Evolutionary conservation across 1,140 invertebrate genomes (phyloP).

Genomic region (Lepidotrigona ventralis): DNA sequence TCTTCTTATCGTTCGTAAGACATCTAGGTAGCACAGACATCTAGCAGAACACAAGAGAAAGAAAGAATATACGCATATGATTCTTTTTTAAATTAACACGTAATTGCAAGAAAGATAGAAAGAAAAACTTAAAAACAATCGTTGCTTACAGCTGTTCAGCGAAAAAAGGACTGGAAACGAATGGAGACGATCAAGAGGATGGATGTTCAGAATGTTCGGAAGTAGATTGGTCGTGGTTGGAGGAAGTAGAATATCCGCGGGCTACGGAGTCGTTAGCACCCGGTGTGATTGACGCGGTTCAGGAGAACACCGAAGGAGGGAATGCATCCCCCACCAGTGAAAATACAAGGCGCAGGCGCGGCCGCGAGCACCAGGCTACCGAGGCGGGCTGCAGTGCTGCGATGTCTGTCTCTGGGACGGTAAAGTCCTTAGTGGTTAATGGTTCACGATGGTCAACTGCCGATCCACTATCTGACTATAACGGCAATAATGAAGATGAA

Average conservation of each 20-base stretch:
- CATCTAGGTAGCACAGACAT: background rate
- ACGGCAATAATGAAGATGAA: slow-evolving; percentile 12
- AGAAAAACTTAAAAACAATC: background rate
- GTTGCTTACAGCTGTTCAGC: slow-evolving; percentile 18
- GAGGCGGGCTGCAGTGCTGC: slow-evolving; percentile 72
- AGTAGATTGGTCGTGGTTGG: slow-evolving; percentile 79
- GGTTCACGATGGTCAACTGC: slow-evolving; percentile 43
- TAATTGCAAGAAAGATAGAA: background rate
- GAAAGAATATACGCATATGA: background rate
- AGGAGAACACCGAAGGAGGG: slow-evolving; percentile 23
- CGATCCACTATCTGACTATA: slow-evolving; percentile 29
- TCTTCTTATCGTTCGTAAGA: background rate
- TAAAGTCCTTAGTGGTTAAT: slow-evolving; percentile 61
- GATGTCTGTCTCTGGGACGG: slow-evolving; percentile 78
- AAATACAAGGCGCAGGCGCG: slow-evolving; percentile 50
- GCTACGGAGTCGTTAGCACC: slow-evolving; percentile 26
- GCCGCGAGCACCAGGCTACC: slow-evolving; percentile 43
- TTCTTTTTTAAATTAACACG: background rate
- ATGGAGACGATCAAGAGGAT: slow-evolving; percentile 48
- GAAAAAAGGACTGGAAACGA: slow-evolving; percentile 24
- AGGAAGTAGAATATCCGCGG: slow-evolving; percentile 70
- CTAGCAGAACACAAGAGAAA: too few relatives aligned
- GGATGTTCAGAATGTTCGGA: slow-evolving; percentile 74
- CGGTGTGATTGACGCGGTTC: slow-evolving; percentile 14
- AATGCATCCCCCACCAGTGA: slow-evolving; percentile 43